A percentile compares a stretch with the other conserved stretches of the same genome.
These are phyloP conservation scores for Agrypnus murinus DNA, from an alignment of 2,888 invertebrate genomes.

Conservation along the genomic window DNA sequence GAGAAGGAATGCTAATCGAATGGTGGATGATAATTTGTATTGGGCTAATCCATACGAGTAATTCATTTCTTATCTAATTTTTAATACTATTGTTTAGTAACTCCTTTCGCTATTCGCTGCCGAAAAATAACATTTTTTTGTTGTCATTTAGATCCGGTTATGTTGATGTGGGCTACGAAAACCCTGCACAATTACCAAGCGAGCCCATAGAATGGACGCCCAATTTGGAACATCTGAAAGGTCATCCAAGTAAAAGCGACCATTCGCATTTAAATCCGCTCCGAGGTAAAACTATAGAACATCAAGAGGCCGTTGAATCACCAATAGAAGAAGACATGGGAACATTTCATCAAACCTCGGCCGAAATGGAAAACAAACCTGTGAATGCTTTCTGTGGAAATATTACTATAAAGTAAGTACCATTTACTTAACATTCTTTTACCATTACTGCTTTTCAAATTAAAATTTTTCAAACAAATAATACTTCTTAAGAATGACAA, in stretches of 20 bases:
- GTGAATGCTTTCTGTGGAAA: constrained; percentile 75
- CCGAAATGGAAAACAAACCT: constrained; percentile 70
- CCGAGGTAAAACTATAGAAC: constrained; percentile 59
- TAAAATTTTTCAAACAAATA: neutral
- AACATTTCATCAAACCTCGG: constrained; percentile 71
- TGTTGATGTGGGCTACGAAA: constrained; percentile 38
- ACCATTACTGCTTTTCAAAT: no score
- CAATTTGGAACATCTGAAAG: constrained; percentile 54
- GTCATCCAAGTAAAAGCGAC: constrained; percentile 52
- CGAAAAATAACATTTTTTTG: no score
- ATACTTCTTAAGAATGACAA: neutral
- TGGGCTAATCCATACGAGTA: constrained; percentile 46
- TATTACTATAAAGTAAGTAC: constrained; percentile 69
- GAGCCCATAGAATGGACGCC: constrained; percentile 56
- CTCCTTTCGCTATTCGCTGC: no score
- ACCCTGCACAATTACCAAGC: constrained; percentile 41
- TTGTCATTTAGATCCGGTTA: constrained; percentile 22
- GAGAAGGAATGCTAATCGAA: constrained; percentile 1
- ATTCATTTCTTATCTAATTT: constrained; percentile 2
- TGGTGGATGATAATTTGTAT: constrained; percentile 21
- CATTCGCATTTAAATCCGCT: constrained; percentile 58
- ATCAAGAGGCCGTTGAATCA: constrained; percentile 52
- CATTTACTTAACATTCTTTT: no score
- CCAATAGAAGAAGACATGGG: constrained; percentile 62
- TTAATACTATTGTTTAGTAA: no score